phyloP scores from a whole-genome alignment of 2,888 invertebrate species.

The Microchrysa polita region DNA sequence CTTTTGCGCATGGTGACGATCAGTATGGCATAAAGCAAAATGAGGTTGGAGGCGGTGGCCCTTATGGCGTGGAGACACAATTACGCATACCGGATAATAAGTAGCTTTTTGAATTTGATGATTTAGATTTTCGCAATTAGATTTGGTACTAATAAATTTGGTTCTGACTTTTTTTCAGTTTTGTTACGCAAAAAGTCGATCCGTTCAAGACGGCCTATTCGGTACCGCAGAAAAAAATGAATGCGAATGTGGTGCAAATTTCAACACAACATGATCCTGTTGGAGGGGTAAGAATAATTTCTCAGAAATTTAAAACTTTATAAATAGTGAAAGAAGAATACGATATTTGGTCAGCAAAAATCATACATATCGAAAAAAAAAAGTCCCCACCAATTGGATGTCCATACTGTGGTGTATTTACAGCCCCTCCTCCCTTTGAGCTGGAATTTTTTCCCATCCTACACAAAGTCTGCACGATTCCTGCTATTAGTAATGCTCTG shows the following conservation, averaged over 20 bases:
- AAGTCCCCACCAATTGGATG: too few species aligned
- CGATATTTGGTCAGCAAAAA: too few species aligned
- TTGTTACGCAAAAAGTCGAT: slow-evolving; percentile 49
- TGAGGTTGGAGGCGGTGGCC: slow-evolving; percentile 70
- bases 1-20: slow-evolving; percentile 64
- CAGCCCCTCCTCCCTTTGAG: too few species aligned
- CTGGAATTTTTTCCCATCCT: too few species aligned
- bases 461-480: too few species aligned
- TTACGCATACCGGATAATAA: background rate
- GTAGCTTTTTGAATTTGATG: background rate
- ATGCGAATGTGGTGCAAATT: slow-evolving; percentile 57
- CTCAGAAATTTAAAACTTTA: too few species aligned
- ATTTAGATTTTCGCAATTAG: background rate
- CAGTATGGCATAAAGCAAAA: slow-evolving; percentile 66
- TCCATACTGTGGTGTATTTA: too few species aligned
- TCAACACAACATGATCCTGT: slow-evolving; percentile 61
- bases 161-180: slow-evolving; percentile 40
- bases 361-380: too few species aligned
- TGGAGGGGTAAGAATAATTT: slow-evolving; percentile 53
- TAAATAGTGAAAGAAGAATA: too few species aligned
- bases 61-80: slow-evolving; percentile 68
- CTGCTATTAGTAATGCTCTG: too few species aligned
- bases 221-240: slow-evolving; percentile 51
- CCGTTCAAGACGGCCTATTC: slow-evolving; percentile 59
- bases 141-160: background rate